Conservation (phyloP, 1,140 invertebrate species). For the Magallana gigas region DNA sequence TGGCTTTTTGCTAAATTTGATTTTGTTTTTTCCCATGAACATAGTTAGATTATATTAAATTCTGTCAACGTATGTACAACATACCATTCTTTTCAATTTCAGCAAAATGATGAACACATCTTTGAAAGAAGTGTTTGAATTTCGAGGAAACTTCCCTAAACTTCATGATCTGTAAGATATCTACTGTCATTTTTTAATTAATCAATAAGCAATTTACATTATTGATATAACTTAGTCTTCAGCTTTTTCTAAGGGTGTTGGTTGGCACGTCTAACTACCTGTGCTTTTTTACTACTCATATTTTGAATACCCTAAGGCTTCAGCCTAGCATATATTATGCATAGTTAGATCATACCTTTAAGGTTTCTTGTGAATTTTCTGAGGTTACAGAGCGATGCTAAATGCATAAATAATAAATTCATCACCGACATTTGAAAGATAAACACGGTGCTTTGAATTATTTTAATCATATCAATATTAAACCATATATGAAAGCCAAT, state of each 20-base stretch:
- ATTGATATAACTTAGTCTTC: neutral
- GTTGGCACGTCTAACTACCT: neutral
- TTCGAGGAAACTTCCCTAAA: neutral
- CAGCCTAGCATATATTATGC: neutral
- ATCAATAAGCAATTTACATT: neutral
- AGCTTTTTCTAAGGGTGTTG: neutral
- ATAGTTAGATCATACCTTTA: neutral
- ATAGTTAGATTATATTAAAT: too few relatives aligned
- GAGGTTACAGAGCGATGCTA: too few relatives aligned
- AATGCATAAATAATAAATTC: too few relatives aligned
- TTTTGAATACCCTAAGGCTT: neutral
- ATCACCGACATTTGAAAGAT: too few relatives aligned
- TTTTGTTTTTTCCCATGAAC: too few relatives aligned
- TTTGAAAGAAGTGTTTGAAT: neutral
- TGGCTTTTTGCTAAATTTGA: too few relatives aligned
- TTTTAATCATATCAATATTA: too few relatives aligned
- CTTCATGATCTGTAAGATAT: slow-evolving; percentile 12
- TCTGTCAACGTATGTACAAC: too few relatives aligned
- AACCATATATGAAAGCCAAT: too few relatives aligned
- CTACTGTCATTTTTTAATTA: neutral
- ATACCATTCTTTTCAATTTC: neutral
- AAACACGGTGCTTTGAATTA: too few relatives aligned
- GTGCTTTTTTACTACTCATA: neutral
- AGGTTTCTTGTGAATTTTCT: neutral
- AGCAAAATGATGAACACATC: neutral